Evolutionary conservation across 2,797 vertebrate species (phyloP), one percentile per base, ranked within the genome.

Genomic region (Leptatherina wallacei): DNA sequence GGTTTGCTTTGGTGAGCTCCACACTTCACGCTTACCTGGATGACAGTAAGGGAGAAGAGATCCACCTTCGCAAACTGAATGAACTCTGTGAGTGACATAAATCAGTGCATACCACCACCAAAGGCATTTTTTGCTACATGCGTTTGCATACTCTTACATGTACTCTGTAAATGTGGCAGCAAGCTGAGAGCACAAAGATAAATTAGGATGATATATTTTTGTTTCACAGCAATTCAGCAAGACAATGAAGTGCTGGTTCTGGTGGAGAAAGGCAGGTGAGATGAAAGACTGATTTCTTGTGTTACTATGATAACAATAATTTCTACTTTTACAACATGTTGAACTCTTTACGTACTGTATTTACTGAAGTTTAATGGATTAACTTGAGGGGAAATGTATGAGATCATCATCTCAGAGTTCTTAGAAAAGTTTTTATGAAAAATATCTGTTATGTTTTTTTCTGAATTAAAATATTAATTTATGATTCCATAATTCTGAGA

Each of bases 201-300:
- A 13, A 0, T 30, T 1, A 22, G 38, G 22, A 36, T 44, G 52
- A 0, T 69, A 13, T 57, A 1, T 75, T 29, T 85, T 29, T 85
- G 58, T 86, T 61, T 71, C 68, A 27, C 92, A 98, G 97, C 97
- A 6, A 91, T 96, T 70, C 95, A 97, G 61, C 95, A 96, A 47
- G 97, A 98, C 74, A 95, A 91, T 0, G 97, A 97, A 60, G 96
- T 96, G 63, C 94, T 98, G 65, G 98, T 99, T 73, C 90, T 99
- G 86, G 97, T 98, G 85, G 97, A 97, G 88, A 95, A 91, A 65
- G 95, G 97, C 64, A 97, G 97, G 98, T 98, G 85, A 95, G 95
- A 66, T 6, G 9, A 11, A 22, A 47, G 13, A 22, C 13, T 18
- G 0, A 68, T 49, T 35, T 16, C 0, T 1, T 33, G 24, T 22